Conservation (phyloP, 2,113 vertebrate genomes). For the Burhinus bistriatus region DNA sequence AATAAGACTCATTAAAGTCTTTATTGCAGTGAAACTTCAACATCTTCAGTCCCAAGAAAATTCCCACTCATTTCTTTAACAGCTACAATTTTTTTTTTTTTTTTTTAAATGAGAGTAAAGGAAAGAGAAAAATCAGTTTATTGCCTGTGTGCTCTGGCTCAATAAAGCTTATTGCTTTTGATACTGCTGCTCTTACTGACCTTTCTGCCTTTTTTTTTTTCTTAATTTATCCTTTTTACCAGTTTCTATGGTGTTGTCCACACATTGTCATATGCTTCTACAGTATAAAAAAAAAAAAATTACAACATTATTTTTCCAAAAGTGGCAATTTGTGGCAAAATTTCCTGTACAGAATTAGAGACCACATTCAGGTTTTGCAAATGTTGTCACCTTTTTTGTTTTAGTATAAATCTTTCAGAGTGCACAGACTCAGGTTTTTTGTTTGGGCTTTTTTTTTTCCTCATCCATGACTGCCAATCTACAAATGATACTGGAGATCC, state of each 20-base stretch:
- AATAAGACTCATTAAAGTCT: neutral
- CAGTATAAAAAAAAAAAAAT: neutral
- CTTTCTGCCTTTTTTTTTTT: neutral
- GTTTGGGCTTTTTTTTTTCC: no score
- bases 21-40: neutral
- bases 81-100: neutral
- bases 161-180: neutral
- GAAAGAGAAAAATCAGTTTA: neutral
- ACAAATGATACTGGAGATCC: neutral
- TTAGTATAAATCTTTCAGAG: neutral
- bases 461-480: neutral
- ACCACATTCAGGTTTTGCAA: neutral
- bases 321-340: neutral
- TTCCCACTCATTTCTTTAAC: neutral
- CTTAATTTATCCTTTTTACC: neutral
- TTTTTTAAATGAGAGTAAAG: neutral
- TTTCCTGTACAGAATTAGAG: neutral
- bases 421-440: neutral
- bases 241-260: neutral
- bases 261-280: neutral
- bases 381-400: neutral
- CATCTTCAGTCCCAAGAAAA: neutral
- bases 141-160: neutral
- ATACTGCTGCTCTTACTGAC: neutral
- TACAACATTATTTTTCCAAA: neutral